A percentile compares a stretch with the other conserved stretches of the same genome.
Evolutionary conservation across 2,797 vertebrate genomes (phyloP).

Genomic region (Mallotus villosus): DNA sequence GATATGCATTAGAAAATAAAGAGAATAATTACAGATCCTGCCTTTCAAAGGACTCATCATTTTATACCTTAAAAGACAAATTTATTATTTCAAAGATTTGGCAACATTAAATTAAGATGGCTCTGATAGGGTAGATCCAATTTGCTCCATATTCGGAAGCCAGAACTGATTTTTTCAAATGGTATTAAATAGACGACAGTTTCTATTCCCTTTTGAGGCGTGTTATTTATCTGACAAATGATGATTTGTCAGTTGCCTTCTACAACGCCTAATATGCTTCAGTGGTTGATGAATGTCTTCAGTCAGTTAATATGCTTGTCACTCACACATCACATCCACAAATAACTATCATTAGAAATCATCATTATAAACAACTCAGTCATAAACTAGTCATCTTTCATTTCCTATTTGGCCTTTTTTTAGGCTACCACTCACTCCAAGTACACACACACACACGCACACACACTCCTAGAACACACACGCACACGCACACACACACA

Average conservation of each 20-base stretch:
- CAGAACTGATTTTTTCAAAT: slow-evolving; percentile 13
- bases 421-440: too few species aligned
- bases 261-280: not conserved
- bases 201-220: slow-evolving; percentile 2
- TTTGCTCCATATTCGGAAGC: slow-evolving; percentile 22
- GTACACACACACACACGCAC: too few species aligned
- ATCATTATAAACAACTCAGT: not conserved
- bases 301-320: slow-evolving; percentile 12
- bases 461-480: too few species aligned
- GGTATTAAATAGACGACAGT: slow-evolving; percentile 1
- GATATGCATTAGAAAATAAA: slow-evolving; percentile 28
- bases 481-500: too few species aligned
- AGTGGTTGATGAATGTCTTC: not conserved
- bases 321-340: not conserved
- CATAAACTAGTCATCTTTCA: not conserved
- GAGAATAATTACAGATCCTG: slow-evolving; percentile 28
- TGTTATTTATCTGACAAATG: slow-evolving; percentile 13
- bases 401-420: not conserved
- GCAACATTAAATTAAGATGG: slow-evolving; percentile 12
- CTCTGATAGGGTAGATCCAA: not conserved
- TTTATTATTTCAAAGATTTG: slow-evolving; percentile 2
- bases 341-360: slow-evolving; percentile 13
- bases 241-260: not conserved
- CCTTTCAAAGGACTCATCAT: slow-evolving; percentile 28
- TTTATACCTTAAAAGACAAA: slow-evolving; percentile 12